Percentiles rank a stretch among this genome's conserved stretches.
Conservation (phyloP, 2,113 vertebrate genomes). For the Chionis minor region DNA sequence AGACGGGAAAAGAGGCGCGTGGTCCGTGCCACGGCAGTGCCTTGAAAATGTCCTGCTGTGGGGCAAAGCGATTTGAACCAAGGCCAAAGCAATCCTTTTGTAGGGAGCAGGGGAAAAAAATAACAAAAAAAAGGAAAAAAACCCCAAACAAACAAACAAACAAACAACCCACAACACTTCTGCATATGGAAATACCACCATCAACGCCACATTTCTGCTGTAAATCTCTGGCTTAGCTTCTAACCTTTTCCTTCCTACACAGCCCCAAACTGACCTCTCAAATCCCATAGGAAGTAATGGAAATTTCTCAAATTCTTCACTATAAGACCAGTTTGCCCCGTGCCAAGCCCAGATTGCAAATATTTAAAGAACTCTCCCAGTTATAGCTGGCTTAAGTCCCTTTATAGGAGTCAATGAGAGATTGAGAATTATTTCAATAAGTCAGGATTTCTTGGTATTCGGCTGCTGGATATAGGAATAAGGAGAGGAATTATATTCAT, state of each 20-base stretch:
- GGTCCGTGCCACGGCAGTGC: neutral
- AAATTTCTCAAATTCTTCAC: constrained; percentile 46
- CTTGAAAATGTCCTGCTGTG: neutral
- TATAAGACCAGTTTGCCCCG: neutral
- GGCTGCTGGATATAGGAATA: neutral
- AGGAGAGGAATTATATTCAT: constrained; percentile 36
- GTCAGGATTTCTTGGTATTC: constrained; percentile 53
- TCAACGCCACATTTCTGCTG: neutral
- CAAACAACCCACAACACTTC: neutral
- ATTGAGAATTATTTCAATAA: constrained; percentile 44
- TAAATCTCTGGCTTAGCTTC: neutral
- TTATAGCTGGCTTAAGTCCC: neutral
- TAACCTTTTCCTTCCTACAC: neutral
- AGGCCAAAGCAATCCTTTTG: neutral
- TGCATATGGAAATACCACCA: neutral
- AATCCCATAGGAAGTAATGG: constrained; percentile 42
- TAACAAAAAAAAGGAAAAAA: no score
- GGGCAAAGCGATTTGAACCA: neutral
- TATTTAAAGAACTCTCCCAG: constrained; percentile 21
- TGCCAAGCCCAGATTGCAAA: neutral
- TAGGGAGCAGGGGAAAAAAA: neutral
- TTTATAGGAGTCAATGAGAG: neutral
- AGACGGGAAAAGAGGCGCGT: neutral
- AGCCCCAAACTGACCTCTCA: constrained; percentile 14
- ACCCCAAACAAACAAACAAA: neutral